Evolutionary conservation across 2,797 vertebrate genomes (phyloP), one percentile per base, ranked within the genome.

Genomic region (Eidolon dupreanum): DNA sequence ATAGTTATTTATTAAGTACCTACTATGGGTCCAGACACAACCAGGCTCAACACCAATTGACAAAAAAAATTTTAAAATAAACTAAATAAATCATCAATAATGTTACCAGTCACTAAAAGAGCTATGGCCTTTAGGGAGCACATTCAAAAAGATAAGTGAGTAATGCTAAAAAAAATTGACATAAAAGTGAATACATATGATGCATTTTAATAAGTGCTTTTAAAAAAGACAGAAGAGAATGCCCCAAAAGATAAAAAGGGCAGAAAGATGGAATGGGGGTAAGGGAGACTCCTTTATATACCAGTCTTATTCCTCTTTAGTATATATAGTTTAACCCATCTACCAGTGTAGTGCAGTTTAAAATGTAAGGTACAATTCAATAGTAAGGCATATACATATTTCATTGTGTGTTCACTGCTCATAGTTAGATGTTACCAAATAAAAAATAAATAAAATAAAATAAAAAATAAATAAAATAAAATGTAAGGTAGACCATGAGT

Each of bases 261-360:
- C 19, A 43, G 12, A 49, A 53, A 0, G 36, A 11, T 41, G 6
- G 46, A 22, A 12, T 6, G 8, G 16, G 41, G 8, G 3, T 41
- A 9, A 36, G 10, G 2, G 7, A 1, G 2, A 0, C 38, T n/a
- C 8, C 11, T 16, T 73, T 65, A 46, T 12, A 19, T 7, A 16
- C 3, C 10, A 26, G 43, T 2, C 19, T 11, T 28, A 15, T 5
- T 24, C n/a, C 38, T 17, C 3, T 46, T 26, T 22, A 31, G 28
- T 16, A 7, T 3, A 31, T 16, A 7, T 3, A 24, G 10, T 28
- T 19, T 46, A 38, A 16, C 1, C 9, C 8, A 31, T 22, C 9
- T 46, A 19, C 20, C 11, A 28, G 0, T 1, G 6, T 15, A 3
- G 19, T 43, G 2, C 0, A 4, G 38, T 31, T 26, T 36, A 31